Evolutionary conservation across 2,888 invertebrate genomes (phyloP).

Genomic region (Drepanosiphum platanoidis): DNA sequence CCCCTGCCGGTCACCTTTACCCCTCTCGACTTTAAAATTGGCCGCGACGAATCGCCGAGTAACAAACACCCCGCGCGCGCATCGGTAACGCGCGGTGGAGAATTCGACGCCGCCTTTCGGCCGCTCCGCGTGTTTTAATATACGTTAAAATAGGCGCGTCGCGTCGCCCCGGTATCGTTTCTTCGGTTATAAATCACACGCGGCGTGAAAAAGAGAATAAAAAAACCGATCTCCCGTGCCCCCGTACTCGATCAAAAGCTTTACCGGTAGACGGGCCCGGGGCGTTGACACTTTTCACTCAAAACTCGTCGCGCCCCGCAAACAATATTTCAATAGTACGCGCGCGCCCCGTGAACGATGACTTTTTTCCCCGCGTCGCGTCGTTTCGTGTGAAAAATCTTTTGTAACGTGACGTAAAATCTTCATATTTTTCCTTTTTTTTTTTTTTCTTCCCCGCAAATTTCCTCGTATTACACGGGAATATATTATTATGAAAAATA

Average conservation of each 20-base stretch:
- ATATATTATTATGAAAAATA: background rate
- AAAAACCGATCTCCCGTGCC: background rate
- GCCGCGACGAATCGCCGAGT: no score
- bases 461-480: background rate
- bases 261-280: background rate
- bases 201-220: background rate
- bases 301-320: background rate
- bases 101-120: no score
- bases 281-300: constrained; percentile 18
- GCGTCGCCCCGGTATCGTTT: constrained; percentile 1
- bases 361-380: constrained; percentile 9
- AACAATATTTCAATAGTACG: constrained; percentile 33
- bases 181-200: constrained; percentile 29
- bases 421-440: background rate
- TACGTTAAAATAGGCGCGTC: no score
- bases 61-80: no score
- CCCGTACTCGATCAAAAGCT: constrained; percentile 34
- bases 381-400: background rate
- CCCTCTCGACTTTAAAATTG: no score
- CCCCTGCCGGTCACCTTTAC: no score
- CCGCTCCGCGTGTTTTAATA: no score
- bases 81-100: no score
- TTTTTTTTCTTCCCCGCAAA: background rate
- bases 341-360: background rate
- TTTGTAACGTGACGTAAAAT: background rate